These are phyloP conservation scores for Melanerpes formicivorus DNA, from an alignment of 2,113 vertebrate genomes.

Conservation along the genomic window DNA sequence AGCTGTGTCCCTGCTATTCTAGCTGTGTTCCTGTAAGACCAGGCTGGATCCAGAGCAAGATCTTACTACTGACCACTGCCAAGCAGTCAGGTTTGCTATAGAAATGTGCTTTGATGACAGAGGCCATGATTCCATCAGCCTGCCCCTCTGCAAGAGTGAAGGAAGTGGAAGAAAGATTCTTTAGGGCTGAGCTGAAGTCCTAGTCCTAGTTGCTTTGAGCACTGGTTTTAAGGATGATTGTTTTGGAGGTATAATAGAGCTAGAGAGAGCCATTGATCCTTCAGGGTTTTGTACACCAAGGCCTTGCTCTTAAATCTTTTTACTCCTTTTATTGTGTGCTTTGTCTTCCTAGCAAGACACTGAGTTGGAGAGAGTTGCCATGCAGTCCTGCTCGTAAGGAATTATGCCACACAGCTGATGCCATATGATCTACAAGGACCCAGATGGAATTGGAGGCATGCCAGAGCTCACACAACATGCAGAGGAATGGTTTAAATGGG, in stretches of 20 bases:
- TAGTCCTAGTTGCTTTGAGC: neutral
- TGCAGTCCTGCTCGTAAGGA: neutral
- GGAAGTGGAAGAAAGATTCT: neutral
- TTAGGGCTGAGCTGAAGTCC: neutral
- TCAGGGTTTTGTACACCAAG: neutral
- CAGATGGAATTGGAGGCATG: neutral
- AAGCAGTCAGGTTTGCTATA: accelerated
- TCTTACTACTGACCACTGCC: neutral
- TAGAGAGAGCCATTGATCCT: neutral
- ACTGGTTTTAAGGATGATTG: neutral
- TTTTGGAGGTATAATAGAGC: neutral
- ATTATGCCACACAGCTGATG: neutral
- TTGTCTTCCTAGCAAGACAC: neutral
- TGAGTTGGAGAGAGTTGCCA: neutral
- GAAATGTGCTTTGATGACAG: neutral
- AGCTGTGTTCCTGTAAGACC: accelerated
- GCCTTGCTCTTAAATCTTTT: neutral
- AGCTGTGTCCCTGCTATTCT: accelerated
- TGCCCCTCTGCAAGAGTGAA: neutral
- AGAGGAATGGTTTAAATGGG: neutral
- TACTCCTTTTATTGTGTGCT: neutral
- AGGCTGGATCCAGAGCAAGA: neutral
- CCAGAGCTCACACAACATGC: neutral
- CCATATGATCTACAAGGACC: neutral
- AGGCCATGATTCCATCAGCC: accelerated